These are phyloP conservation scores for Flexamia atlantica DNA, from an alignment of 2,888 invertebrate species.

Conservation along the genomic window DNA sequence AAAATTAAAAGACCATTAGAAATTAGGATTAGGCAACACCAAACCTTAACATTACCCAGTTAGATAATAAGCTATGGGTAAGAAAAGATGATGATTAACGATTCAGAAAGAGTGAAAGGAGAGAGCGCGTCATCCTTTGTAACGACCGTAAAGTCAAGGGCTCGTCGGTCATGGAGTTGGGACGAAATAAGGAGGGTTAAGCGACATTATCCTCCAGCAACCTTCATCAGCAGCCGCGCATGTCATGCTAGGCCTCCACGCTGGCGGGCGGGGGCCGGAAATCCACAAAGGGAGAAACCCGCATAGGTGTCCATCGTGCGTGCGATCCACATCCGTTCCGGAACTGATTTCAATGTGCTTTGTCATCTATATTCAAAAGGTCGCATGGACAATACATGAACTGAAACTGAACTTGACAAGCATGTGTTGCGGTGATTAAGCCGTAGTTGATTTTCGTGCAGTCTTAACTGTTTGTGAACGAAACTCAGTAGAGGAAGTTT, in stretches of 20 bases:
- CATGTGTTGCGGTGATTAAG: too few species aligned
- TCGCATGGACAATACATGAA: background rate
- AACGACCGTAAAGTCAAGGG: conserved; percentile 32
- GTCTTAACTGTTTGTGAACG: too few species aligned
- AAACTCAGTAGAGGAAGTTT: too few species aligned
- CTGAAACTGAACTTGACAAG: background rate
- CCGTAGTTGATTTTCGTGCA: too few species aligned
- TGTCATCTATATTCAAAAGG: background rate
- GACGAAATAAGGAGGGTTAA: background rate
- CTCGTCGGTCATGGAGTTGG: conserved; percentile 1
- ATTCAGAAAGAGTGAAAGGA: conserved; percentile 24
- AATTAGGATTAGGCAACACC: too few species aligned
- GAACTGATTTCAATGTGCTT: conserved; percentile 39
- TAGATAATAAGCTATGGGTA: too few species aligned
- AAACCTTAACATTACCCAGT: too few species aligned
- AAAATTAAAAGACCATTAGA: too few species aligned
- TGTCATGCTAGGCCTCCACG: background rate
- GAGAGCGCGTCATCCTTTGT: conserved; percentile 15
- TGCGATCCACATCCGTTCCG: conserved; percentile 31
- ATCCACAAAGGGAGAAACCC: conserved; percentile 33
- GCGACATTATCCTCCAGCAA: conserved; percentile 9
- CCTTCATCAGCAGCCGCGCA: background rate
- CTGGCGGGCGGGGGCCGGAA: background rate
- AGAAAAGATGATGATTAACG: conserved; percentile 14
- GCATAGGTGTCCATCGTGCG: background rate